phyloP scores from a whole-genome alignment of 2,888 invertebrate species.

The Stenichneumon culpator region DNA sequence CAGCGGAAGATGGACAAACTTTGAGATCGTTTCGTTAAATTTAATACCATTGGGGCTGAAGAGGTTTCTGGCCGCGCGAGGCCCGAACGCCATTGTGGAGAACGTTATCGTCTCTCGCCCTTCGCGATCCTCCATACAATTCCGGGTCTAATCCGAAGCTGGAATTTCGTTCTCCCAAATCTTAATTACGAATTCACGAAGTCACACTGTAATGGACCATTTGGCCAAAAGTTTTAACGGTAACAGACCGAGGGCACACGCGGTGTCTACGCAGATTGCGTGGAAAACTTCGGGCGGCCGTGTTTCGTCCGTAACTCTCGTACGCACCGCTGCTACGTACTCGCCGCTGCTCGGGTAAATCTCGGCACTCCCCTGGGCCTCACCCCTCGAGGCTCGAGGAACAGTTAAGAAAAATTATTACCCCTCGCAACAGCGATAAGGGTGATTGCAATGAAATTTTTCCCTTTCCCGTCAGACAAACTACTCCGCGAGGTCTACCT shows the following conservation, averaged over 20 bases:
- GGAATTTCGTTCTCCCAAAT: slow-evolving; percentile 33
- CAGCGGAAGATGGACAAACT: neutral
- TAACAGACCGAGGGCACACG: slow-evolving; percentile 37
- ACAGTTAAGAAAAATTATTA: slow-evolving; percentile 11
- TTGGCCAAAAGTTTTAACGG: slow-evolving; percentile 36
- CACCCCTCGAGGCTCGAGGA: neutral
- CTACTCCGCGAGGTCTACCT: slow-evolving; percentile 19
- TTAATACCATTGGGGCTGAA: neutral
- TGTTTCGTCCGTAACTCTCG: slow-evolving; percentile 8
- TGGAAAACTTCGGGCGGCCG: neutral
- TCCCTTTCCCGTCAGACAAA: neutral
- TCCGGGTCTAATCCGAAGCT: neutral
- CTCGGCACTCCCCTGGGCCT: neutral
- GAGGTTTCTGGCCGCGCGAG: slow-evolving; percentile 1
- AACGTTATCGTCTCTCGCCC: slow-evolving; percentile 1
- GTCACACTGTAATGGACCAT: slow-evolving; percentile 63
- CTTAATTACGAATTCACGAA: slow-evolving; percentile 59
- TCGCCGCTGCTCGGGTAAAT: slow-evolving; percentile 9
- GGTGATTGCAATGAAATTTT: neutral
- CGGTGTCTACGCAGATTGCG: slow-evolving; percentile 10
- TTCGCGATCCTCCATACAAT: neutral
- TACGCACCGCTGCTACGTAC: neutral
- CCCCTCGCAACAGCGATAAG: slow-evolving; percentile 3
- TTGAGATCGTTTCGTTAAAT: neutral
- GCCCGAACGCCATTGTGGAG: neutral